Conservation (phyloP, 1,140 invertebrate species). For the Prorops nasuta region DNA sequence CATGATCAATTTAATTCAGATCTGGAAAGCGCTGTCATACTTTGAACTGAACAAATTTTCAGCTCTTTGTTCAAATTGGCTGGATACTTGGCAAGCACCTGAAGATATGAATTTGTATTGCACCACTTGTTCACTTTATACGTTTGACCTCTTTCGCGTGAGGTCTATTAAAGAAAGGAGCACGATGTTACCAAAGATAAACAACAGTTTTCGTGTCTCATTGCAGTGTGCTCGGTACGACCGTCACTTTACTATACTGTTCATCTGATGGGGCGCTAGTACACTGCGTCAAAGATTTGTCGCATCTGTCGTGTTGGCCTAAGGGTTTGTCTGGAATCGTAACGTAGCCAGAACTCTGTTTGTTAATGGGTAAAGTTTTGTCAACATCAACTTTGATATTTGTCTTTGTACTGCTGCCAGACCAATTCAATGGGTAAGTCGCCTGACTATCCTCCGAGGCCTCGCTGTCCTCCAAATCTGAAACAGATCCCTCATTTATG, state of each 20-base stretch:
- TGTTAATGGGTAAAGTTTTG: slow-evolving; percentile 4
- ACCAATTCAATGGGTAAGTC: slow-evolving; percentile 21
- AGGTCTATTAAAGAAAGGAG: background rate
- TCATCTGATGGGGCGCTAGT: slow-evolving; percentile 27
- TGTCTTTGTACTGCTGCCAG: background rate
- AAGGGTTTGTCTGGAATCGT: slow-evolving; percentile 27
- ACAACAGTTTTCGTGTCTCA: slow-evolving; percentile 11
- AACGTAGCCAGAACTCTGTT: slow-evolving; percentile 26
- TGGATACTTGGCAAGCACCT: background rate
- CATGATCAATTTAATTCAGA: background rate
- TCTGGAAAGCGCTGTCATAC: too few species aligned
- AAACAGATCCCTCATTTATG: background rate
- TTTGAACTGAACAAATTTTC: too few species aligned
- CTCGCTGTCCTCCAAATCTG: slow-evolving; percentile 20
- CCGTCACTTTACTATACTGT: slow-evolving; percentile 47
- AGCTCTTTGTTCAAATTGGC: background rate
- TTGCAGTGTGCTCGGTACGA: slow-evolving; percentile 39
- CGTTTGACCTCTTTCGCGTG: background rate
- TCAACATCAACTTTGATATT: slow-evolving; percentile 2
- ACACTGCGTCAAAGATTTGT: slow-evolving; percentile 20
- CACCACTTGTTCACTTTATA: background rate
- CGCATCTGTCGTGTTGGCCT: slow-evolving; percentile 22
- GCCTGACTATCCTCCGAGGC: slow-evolving; percentile 1
- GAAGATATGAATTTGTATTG: background rate
- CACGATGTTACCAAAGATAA: background rate